A percentile compares a stretch with the other conserved stretches of the same genome.
These are phyloP conservation scores for Holothuria glaberrima DNA, from an alignment of 35 echinoderm and acorn worm species.

Conservation along the genomic window DNA sequence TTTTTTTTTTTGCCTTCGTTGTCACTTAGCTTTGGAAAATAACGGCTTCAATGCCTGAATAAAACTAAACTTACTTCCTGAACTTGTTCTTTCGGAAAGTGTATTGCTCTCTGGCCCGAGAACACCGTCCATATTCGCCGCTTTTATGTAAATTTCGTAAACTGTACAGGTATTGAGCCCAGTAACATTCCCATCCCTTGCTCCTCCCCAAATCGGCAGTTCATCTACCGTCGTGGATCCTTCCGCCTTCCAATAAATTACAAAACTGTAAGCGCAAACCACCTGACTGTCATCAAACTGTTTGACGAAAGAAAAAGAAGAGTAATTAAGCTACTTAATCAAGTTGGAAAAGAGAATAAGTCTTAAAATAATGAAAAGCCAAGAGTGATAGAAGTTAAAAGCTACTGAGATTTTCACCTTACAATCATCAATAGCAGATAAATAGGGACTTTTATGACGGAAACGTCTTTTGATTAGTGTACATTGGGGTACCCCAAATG, in stretches of 20 bases:
- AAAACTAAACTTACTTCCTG: neutral
- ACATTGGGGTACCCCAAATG: too few species aligned
- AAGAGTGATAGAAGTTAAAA: too few species aligned
- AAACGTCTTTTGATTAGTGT: too few species aligned
- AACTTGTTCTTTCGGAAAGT: neutral
- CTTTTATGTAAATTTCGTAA: conserved; percentile 22
- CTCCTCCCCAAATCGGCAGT: conserved; percentile 21
- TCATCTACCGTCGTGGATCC: neutral
- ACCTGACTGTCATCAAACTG: conserved; percentile 15
- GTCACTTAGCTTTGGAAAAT: too few species aligned
- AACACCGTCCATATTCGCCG: conserved; percentile 12
- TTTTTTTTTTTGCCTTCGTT: too few species aligned
- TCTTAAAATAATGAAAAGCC: too few species aligned
- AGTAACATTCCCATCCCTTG: conserved; percentile 1
- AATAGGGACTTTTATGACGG: too few species aligned
- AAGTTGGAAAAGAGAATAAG: too few species aligned
- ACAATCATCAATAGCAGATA: too few species aligned
- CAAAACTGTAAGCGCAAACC: conserved; percentile 26
- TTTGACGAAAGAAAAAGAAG: conserved; percentile 2
- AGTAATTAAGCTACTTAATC: too few species aligned
- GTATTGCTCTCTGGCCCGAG: neutral
- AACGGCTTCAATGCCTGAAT: too few species aligned
- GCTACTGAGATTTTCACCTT: too few species aligned
- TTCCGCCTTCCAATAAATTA: conserved; percentile 9
- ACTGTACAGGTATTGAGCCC: neutral